phyloP scores from a whole-genome alignment of 2,797 vertebrate species.

The Dermochelys coriacea region DNA sequence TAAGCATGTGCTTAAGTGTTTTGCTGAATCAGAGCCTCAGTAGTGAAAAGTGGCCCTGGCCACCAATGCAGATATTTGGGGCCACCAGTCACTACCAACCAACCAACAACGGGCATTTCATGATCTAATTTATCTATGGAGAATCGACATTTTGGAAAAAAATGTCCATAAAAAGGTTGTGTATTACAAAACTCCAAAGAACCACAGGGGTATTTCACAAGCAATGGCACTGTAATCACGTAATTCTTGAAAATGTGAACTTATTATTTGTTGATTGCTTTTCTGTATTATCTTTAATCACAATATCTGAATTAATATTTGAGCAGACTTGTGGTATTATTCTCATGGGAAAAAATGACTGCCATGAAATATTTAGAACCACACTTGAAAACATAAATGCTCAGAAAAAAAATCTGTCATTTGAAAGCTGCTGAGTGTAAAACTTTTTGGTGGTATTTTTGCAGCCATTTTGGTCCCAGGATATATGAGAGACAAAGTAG shows the following conservation, averaged over 20 bases:
- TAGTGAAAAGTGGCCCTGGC: background rate
- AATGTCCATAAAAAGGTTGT: background rate
- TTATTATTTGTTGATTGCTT: background rate
- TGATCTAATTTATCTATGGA: background rate
- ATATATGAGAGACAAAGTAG: background rate
- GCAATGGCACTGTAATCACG: background rate
- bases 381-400: background rate
- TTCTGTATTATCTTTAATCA: background rate
- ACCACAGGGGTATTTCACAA: background rate
- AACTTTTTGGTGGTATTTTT: background rate
- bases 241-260: background rate
- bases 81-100: background rate
- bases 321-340: background rate
- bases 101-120: background rate
- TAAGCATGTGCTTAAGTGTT: background rate
- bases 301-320: slow-evolving; percentile 1
- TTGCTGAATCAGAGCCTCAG: background rate
- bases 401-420: background rate
- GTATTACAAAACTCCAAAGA: background rate
- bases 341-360: background rate
- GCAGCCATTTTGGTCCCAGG: background rate
- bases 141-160: background rate
- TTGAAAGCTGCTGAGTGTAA: background rate
- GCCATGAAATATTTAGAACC: background rate
- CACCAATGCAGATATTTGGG: background rate